A percentile compares a stretch with the other conserved stretches of the same genome.
Evolutionary conservation across 2,888 invertebrate genomes (phyloP).

Genomic region (Heliconius ethilla): DNA sequence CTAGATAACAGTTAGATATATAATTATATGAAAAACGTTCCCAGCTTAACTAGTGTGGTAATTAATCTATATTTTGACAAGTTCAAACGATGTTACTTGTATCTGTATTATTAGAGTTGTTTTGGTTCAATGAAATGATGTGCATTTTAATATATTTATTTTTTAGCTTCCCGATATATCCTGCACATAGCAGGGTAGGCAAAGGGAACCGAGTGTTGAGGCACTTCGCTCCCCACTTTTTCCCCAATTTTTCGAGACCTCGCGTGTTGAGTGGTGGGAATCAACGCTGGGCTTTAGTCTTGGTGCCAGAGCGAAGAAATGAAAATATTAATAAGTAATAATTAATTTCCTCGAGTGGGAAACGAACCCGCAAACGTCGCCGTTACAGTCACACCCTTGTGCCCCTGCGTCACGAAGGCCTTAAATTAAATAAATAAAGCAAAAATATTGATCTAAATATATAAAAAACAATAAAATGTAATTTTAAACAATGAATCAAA

Average conservation of each 20-base stretch:
- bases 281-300: too few species aligned
- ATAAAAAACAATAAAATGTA: background rate
- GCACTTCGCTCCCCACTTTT: too few species aligned
- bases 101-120: slow-evolving; percentile 29
- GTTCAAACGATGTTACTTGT: slow-evolving; percentile 35
- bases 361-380: too few species aligned
- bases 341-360: too few species aligned
- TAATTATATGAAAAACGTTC: slow-evolving; percentile 68
- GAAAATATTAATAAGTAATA: too few species aligned
- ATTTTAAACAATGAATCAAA: background rate
- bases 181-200: background rate
- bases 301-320: too few species aligned
- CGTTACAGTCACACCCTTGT: too few species aligned
- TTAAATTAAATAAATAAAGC: too few species aligned
- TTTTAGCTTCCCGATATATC: background rate
- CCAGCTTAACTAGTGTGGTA: slow-evolving; percentile 66
- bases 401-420: too few species aligned
- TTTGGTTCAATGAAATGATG: slow-evolving; percentile 32
- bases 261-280: too few species aligned
- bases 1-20: slow-evolving; percentile 40
- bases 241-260: too few species aligned
- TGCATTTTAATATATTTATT: slow-evolving; percentile 3
- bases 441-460: slow-evolving; percentile 2
- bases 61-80: slow-evolving; percentile 73
- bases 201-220: background rate